These are phyloP conservation scores for Eueides isabella DNA, from an alignment of 1,140 invertebrate species.

Conservation along the genomic window DNA sequence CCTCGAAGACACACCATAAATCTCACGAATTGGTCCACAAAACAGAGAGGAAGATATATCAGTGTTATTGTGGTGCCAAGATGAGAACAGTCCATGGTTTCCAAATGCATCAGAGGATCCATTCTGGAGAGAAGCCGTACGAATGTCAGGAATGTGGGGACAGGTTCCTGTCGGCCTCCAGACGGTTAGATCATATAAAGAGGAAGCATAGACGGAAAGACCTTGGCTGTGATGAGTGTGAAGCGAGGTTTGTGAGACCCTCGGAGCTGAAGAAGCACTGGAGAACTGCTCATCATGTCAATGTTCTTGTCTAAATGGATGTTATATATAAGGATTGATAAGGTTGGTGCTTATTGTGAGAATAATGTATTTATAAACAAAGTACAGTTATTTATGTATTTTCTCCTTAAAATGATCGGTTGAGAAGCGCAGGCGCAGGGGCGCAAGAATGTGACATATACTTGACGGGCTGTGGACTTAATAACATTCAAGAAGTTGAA, in stretches of 20 bases:
- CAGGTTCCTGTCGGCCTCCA: conserved; percentile 70
- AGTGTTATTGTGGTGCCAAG: conserved; percentile 70
- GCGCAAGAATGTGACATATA: too few relatives aligned
- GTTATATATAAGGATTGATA: neutral
- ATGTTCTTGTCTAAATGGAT: neutral
- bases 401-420: too few relatives aligned
- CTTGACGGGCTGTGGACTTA: too few relatives aligned
- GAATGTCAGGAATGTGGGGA: conserved; percentile 87
- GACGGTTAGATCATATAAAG: conserved; percentile 70
- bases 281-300: conserved; percentile 22
- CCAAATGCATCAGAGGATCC: conserved; percentile 72
- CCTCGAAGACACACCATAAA: conserved; percentile 65
- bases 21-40: conserved; percentile 70
- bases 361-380: too few relatives aligned
- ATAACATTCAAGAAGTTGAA: too few relatives aligned
- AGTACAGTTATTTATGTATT: too few relatives aligned
- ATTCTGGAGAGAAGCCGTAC: conserved; percentile 91
- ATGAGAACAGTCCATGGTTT: conserved; percentile 63
- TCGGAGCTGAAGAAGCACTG: conserved; percentile 67
- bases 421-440: too few relatives aligned
- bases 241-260: conserved; percentile 60
- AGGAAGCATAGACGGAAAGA: conserved; percentile 60
- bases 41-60: conserved; percentile 55
- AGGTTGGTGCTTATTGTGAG: neutral
- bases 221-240: conserved; percentile 55